Conservation (phyloP, 2,113 vertebrate species). For the Mirza zaza region DNA sequence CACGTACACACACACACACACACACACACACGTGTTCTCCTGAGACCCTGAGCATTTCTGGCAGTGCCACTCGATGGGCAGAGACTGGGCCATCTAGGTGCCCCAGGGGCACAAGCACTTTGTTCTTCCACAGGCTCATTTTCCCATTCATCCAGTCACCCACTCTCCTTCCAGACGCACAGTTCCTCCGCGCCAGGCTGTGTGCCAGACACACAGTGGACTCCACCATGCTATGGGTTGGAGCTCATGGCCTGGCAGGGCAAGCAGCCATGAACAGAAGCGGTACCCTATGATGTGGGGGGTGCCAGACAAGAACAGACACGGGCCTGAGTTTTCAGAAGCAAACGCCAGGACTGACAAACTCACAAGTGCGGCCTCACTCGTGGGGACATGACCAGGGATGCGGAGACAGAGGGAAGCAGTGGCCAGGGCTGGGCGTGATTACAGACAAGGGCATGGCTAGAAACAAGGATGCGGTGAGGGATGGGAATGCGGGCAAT, state of each 20-base stretch:
- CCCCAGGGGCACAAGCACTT: not conserved
- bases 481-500: no score
- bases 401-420: not conserved
- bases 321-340: not conserved
- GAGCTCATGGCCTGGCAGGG: not conserved
- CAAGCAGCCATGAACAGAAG: no score
- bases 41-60: not conserved
- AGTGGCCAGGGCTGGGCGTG: not conserved
- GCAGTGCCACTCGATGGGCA: not conserved
- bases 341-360: not conserved
- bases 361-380: not conserved
- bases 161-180: not conserved
- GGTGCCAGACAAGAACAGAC: not conserved
- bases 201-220: not conserved
- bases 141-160: not conserved
- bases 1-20: no score
- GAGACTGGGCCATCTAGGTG: not conserved
- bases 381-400: not conserved
- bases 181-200: not conserved
- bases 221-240: fast-evolving
- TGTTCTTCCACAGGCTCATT: not conserved
- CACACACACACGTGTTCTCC: not conserved
- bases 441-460: not conserved
- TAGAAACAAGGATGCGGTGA: not conserved
- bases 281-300: fast-evolving